Percentiles rank a stretch among this genome's conserved stretches.
Conservation (phyloP, 2,797 vertebrate species). For the Schizothorax lantsangensis region DNA sequence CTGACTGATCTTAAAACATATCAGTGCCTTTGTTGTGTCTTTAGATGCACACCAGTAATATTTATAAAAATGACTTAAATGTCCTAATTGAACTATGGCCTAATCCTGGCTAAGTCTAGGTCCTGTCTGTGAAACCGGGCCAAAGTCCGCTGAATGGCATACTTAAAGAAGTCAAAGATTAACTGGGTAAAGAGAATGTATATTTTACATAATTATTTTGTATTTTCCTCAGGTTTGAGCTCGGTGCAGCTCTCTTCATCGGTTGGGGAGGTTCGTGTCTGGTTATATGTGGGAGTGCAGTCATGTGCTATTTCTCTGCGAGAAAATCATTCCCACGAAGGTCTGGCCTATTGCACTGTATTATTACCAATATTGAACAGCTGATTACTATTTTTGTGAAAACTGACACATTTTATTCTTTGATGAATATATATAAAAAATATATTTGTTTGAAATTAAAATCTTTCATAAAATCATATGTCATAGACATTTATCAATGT, state of each 20-base stretch:
- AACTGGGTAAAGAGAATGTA: background rate
- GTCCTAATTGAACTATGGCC: no score
- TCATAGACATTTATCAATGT: background rate
- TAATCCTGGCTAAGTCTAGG: no score
- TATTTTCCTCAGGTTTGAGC: conserved; percentile 85
- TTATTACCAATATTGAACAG: background rate
- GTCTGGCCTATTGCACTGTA: conserved; percentile 58
- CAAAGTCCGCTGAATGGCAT: background rate
- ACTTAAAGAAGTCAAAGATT: background rate
- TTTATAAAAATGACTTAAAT: no score
- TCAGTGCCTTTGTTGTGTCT: no score
- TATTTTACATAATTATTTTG: background rate
- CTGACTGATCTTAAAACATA: no score
- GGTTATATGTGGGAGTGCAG: conserved; percentile 83
- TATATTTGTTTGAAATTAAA: background rate
- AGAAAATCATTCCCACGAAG: conserved; percentile 71
- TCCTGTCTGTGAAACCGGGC: no score
- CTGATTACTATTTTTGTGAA: background rate
- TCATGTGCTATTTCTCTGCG: conserved; percentile 84
- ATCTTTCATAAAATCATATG: background rate
- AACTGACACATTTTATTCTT: background rate
- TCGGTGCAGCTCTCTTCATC: conserved; percentile 92
- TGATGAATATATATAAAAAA: background rate
- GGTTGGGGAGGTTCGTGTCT: conserved; percentile 95
- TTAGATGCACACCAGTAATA: no score